A percentile compares a stretch with the other conserved stretches of the same genome.
phyloP scores from a whole-genome alignment of 2,113 vertebrate genomes.

The Halcyon senegalensis region DNA sequence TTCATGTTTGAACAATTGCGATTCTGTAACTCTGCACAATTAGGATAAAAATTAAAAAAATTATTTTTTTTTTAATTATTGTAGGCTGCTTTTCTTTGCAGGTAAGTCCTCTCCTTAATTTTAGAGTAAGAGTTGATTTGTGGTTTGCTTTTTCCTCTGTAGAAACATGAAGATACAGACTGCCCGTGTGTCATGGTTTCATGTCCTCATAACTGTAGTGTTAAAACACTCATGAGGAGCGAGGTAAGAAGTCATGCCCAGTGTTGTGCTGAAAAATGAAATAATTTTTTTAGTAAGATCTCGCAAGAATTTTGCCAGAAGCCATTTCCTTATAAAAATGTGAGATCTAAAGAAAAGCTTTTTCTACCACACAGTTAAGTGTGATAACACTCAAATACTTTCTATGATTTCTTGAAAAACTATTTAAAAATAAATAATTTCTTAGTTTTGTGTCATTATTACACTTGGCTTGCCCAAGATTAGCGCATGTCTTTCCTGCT shows the following conservation, averaged over 20 bases:
- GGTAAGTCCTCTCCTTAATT: background rate
- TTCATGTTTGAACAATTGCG: background rate
- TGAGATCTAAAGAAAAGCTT: slow-evolving; percentile 37
- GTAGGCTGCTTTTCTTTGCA: background rate
- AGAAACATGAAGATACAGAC: slow-evolving; percentile 96
- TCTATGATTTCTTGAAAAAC: background rate
- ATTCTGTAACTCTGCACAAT: background rate
- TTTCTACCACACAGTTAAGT: slow-evolving; percentile 37
- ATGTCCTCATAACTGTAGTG: slow-evolving; percentile 94
- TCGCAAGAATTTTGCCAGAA: slow-evolving; percentile 40
- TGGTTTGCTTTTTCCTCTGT: slow-evolving; percentile 43
- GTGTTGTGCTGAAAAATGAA: slow-evolving; percentile 4
- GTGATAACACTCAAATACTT: slow-evolving; percentile 38
- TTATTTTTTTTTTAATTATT: background rate
- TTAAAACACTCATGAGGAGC: slow-evolving; percentile 88
- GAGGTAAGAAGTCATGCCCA: slow-evolving; percentile 82
- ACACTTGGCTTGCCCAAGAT: slow-evolving; percentile 12
- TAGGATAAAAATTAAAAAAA: background rate
- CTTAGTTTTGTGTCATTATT: slow-evolving; percentile 28
- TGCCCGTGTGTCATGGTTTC: slow-evolving; percentile 92
- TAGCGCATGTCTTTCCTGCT: slow-evolving; percentile 28
- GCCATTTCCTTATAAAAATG: background rate
- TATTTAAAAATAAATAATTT: background rate
- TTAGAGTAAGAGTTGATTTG: background rate
- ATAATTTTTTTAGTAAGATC: background rate